Conservation (phyloP, 2,113 vertebrate genomes). For the Numida meleagris region DNA sequence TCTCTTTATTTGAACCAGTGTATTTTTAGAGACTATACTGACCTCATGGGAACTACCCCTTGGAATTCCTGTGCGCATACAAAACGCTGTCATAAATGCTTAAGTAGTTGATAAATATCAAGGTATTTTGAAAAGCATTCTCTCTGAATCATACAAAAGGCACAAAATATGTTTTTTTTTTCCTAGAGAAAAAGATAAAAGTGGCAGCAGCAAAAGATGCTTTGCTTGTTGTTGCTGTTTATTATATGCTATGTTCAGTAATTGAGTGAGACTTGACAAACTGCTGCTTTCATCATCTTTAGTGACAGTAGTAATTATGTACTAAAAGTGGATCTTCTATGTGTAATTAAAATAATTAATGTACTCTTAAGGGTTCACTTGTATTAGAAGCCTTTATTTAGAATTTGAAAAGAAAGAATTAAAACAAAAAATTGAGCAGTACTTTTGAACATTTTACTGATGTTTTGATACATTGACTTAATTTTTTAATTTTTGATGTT, state of each 20-base stretch:
- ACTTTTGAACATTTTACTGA: background rate
- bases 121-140: background rate
- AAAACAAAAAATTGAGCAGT: background rate
- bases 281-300: background rate
- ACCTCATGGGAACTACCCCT: slow-evolving; percentile 27
- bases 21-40: slow-evolving; percentile 3
- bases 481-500: background rate
- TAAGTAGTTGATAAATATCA: slow-evolving; percentile 34
- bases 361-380: background rate
- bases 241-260: background rate
- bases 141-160: background rate
- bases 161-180: background rate
- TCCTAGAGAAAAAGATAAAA: background rate
- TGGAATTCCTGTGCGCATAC: slow-evolving; percentile 17
- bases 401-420: background rate
- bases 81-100: slow-evolving; percentile 27
- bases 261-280: background rate
- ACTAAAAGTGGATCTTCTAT: background rate
- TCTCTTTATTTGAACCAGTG: background rate
- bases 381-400: background rate
- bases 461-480: background rate
- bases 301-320: background rate
- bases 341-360: background rate
- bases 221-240: background rate
- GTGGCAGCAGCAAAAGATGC: background rate